Evolutionary conservation across 2,888 invertebrate genomes (phyloP), one percentile per base, ranked within the genome.

Genomic region (Smittia aterrima): DNA sequence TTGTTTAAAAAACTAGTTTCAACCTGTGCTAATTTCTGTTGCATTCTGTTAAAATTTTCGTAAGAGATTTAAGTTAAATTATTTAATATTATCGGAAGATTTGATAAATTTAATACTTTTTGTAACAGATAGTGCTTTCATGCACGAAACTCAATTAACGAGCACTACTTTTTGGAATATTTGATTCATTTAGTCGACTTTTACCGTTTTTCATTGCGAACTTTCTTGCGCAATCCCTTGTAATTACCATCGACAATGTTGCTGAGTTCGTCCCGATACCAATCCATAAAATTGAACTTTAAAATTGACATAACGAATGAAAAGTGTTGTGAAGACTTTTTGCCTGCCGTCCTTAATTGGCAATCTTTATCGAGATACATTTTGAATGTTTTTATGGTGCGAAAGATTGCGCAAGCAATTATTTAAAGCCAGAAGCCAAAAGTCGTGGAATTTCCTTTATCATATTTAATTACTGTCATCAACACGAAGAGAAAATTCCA

Each of bases 361-460:
- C 47, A n/a, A 47, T 47, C 11, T 32, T 47, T 47, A 2, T 47
- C 47, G 47, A 47, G n/a, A 22, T 6, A 58, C 22, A 58, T 22
- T 58, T 58, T 6, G n/a, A 58, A 58, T 18, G 58, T 22, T 58
- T 58, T 58, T 58, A 58, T 20, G 58, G 22, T 58, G 58, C 58
- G 58, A 58, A 6, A 18, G 2, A n/a, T 58, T 58, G 58, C 22
- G 22, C n/a, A 58, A 58, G 58, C 22, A 47, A 47, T 47, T 47
- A 47, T 6, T 47, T 47, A n/a, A 16, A 3, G 47, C 16, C 47
- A 16, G 47, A 11, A 58, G 58, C 22, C 58, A 22, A 18, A 58
- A 3, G 9, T 13, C 47, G 38, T 38, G 47, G 47, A 47, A 9
- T 47, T 47, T 47, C 47, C 16, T 6, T 32, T 32, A 32, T 32